Conservation (phyloP, 2,888 invertebrate species). For the Aplocera efformata region DNA sequence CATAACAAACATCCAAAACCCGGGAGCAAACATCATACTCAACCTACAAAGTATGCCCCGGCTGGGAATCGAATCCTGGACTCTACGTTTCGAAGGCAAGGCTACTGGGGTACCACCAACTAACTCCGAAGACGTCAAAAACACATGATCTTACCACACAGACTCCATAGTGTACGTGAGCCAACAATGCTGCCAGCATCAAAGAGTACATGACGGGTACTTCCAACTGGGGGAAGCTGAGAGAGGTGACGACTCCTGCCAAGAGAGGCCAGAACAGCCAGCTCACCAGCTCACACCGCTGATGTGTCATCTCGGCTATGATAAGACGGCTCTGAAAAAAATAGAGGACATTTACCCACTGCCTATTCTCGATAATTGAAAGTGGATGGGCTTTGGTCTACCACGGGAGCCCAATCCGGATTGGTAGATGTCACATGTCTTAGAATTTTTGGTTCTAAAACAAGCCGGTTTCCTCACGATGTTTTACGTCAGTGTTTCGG, state of each 20-base stretch:
- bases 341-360: neutral
- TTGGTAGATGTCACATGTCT: no score
- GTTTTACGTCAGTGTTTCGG: no score
- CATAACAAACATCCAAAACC: no score
- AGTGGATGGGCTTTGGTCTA: no score
- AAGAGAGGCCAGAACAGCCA: conserved; percentile 86
- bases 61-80: no score
- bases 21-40: no score
- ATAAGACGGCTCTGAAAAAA: conserved; percentile 93
- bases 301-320: conserved; percentile 97
- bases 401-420: no score
- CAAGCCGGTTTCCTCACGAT: no score
- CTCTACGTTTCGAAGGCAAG: neutral
- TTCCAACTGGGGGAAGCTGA: conserved; percentile 82
- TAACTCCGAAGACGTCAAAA: no score
- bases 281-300: conserved; percentile 91
- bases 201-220: conserved; percentile 85
- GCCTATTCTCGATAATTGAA: conserved; percentile 7
- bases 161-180: conserved; percentile 96
- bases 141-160: conserved; percentile 97
- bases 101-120: no score
- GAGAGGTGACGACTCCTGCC: conserved; percentile 72
- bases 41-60: no score
- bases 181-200: conserved; percentile 83
- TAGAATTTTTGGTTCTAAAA: no score